A percentile compares a stretch with the other conserved stretches of the same genome.
Conservation (phyloP, 2,888 invertebrate species). For the Oxytorus armatus region DNA sequence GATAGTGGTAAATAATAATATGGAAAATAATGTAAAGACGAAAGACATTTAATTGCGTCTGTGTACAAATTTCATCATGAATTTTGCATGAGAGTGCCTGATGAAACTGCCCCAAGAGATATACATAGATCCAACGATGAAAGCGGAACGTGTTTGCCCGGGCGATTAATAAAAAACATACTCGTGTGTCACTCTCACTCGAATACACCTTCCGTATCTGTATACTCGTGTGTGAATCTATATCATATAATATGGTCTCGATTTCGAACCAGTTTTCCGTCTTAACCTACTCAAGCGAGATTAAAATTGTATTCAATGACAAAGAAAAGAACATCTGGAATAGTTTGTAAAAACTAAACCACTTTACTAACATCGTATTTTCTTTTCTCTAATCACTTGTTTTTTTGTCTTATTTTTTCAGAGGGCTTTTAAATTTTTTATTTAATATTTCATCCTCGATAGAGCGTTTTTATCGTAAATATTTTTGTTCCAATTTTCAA, state of each 20-base stretch:
- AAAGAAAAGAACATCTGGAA: not conserved
- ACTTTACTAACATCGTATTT: slow-evolving; percentile 6
- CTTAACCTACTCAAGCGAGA: not conserved
- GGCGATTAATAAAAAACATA: slow-evolving; percentile 11
- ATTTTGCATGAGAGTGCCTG: too few relatives aligned
- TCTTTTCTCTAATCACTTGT: not conserved
- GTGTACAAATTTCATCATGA: slow-evolving; percentile 19
- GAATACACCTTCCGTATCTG: slow-evolving; percentile 1
- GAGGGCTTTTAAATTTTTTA: too few relatives aligned
- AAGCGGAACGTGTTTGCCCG: slow-evolving; percentile 39
- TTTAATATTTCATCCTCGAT: too few relatives aligned
- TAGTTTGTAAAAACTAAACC: not conserved
- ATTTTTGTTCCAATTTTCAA: too few relatives aligned
- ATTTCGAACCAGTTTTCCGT: slow-evolving; percentile 61
- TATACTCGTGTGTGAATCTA: slow-evolving; percentile 4
- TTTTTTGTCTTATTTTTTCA: slow-evolving; percentile 17
- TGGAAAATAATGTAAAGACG: too few relatives aligned
- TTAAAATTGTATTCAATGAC: not conserved
- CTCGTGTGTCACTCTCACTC: slow-evolving; percentile 52
- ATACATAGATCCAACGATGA: too few relatives aligned
- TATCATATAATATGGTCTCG: slow-evolving; percentile 43
- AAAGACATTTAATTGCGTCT: slow-evolving; percentile 7
- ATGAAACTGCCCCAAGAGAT: slow-evolving; percentile 5
- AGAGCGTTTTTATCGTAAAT: too few relatives aligned
- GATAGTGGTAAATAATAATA: too few relatives aligned